Conservation (phyloP, 1,140 invertebrate genomes). For the Arion vulgaris region DNA sequence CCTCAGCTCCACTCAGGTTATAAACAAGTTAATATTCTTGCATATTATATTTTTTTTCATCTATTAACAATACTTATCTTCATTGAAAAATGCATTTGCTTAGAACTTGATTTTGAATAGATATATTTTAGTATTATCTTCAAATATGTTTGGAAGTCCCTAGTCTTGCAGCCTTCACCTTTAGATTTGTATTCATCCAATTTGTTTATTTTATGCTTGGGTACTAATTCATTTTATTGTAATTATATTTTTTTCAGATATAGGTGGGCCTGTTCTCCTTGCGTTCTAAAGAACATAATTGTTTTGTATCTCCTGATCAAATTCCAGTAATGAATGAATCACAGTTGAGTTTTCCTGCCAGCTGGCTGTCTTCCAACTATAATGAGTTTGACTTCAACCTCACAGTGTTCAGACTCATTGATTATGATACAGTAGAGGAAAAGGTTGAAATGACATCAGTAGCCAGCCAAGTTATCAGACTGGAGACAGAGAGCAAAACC, state of each 20-base stretch:
- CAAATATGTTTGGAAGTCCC: too few species aligned
- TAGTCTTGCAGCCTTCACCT: too few species aligned
- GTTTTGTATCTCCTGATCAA: neutral
- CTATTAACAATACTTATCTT: too few species aligned
- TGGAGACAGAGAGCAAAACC: neutral
- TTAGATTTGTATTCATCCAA: too few species aligned
- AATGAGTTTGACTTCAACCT: conserved; percentile 20
- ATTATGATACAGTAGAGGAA: neutral
- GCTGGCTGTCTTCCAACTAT: conserved; percentile 1
- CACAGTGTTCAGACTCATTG: conserved; percentile 14
- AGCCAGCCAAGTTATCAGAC: conserved; percentile 4
- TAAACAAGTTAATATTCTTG: too few species aligned
- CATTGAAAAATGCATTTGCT: too few species aligned
- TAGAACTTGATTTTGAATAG: too few species aligned
- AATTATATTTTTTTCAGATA: conserved; percentile 4
- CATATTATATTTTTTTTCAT: too few species aligned
- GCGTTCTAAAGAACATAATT: neutral
- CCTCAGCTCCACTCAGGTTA: too few species aligned
- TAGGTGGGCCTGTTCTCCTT: conserved; percentile 7
- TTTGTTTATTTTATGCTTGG: neutral
- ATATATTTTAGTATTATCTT: too few species aligned
- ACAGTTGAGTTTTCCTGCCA: conserved; percentile 19
- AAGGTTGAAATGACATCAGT: neutral
- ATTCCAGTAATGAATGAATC: conserved; percentile 7
- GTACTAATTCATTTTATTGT: neutral